phyloP scores from a whole-genome alignment of 2,888 invertebrate genomes.

The Cylindroiulus punctatus region DNA sequence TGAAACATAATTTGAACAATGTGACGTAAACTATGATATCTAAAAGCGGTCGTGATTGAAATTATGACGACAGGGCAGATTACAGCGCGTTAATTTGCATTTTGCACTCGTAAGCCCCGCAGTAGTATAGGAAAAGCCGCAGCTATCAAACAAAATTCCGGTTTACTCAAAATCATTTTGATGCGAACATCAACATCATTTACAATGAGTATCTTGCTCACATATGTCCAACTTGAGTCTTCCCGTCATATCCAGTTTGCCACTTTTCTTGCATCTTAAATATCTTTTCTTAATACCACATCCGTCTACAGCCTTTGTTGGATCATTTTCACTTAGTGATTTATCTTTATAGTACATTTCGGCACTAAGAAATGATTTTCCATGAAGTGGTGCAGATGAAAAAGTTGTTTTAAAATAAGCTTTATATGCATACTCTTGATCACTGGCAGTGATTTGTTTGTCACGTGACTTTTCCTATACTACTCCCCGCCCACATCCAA shows the following conservation, averaged over 20 bases:
- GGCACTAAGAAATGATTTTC: neutral
- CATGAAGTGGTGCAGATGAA: neutral
- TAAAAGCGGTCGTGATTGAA: no score
- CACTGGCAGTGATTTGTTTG: neutral
- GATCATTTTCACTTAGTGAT: neutral
- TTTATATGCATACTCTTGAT: conserved; percentile 51
- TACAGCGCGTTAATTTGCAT: no score
- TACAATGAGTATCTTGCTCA: neutral
- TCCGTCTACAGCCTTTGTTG: neutral
- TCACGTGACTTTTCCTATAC: neutral
- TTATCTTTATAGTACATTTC: neutral
- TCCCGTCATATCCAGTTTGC: neutral
- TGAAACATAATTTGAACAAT: no score
- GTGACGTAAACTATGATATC: no score
- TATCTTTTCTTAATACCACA: neutral
- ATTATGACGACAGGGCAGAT: no score
- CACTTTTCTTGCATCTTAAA: neutral
- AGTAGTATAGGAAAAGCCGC: no score
- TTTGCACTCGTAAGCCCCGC: no score
- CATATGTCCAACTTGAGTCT: neutral
- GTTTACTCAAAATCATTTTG: neutral
- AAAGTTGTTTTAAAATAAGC: conserved; percentile 42
- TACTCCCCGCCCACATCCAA: no score
- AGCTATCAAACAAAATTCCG: neutral
- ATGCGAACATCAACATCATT: neutral